A percentile compares a stretch with the other conserved stretches of the same genome.
Evolutionary conservation across 2,888 invertebrate genomes (phyloP).

Genomic region (Eupithecia centaureata): DNA sequence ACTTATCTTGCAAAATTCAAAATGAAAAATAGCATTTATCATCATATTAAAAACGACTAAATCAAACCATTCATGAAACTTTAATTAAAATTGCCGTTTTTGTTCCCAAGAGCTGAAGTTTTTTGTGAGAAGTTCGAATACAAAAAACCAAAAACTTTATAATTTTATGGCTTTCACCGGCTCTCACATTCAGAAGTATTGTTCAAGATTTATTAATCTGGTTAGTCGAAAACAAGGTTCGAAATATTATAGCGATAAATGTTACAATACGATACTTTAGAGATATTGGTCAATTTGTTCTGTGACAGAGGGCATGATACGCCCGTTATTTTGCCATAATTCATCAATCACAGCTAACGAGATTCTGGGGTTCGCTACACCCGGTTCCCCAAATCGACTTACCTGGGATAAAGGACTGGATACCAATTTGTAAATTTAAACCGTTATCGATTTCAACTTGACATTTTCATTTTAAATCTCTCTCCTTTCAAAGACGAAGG

Average conservation of each 20-base stretch:
- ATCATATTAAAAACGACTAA: not conserved
- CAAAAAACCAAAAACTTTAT: not conserved
- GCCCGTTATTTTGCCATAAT: slow-evolving; percentile 37
- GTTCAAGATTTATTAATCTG: slow-evolving; percentile 8
- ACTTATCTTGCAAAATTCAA: slow-evolving; percentile 26
- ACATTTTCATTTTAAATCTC: slow-evolving; percentile 41
- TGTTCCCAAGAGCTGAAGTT: slow-evolving; percentile 7
- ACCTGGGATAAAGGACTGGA: slow-evolving; percentile 40
- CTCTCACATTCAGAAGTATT: not conserved
- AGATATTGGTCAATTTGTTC: slow-evolving; percentile 54
- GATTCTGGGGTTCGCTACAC: slow-evolving; percentile 40
- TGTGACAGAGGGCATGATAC: slow-evolving; percentile 50
- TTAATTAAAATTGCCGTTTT: slow-evolving; percentile 11
- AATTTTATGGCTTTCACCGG: not conserved
- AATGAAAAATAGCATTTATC: slow-evolving; percentile 28
- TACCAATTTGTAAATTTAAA: slow-evolving; percentile 5
- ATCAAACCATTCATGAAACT: slow-evolving; percentile 7
- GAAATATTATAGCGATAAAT: slow-evolving; percentile 40
- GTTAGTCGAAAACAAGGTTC: slow-evolving; percentile 12
- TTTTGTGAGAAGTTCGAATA: slow-evolving; percentile 2
- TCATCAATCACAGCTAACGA: slow-evolving; percentile 70
- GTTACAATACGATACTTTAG: slow-evolving; percentile 42
- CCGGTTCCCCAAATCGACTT: not conserved
- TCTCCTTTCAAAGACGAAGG: not conserved
- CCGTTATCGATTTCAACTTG: slow-evolving; percentile 56